Percentiles rank a stretch among this genome's conserved stretches.
phyloP scores from a whole-genome alignment of 2,888 invertebrate genomes.

The Lasioglossum morio region DNA sequence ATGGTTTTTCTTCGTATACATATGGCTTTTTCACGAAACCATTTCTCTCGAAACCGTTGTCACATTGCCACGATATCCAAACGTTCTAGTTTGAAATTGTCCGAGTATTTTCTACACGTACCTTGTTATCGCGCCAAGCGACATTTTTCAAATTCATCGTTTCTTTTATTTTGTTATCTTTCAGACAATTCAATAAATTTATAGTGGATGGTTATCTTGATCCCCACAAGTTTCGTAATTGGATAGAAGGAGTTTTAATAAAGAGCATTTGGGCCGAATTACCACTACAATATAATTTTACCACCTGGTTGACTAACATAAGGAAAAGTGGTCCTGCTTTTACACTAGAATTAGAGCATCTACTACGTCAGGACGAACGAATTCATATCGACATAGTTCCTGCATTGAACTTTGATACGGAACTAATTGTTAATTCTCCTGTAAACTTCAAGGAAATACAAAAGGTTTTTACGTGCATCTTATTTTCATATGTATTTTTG shows the following conservation, averaged over 20 bases:
- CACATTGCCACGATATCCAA: too few relatives aligned
- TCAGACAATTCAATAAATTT: constrained; percentile 84
- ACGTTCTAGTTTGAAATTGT: too few relatives aligned
- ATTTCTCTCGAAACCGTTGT: too few relatives aligned
- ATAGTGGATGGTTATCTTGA: constrained; percentile 85
- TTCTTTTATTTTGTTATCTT: too few relatives aligned
- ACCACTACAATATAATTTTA: neutral
- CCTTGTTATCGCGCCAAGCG: too few relatives aligned
- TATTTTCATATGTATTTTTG: neutral
- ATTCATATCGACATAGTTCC: constrained; percentile 87
- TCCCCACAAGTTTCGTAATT: constrained; percentile 85
- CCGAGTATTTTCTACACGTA: too few relatives aligned
- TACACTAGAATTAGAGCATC: constrained; percentile 84
- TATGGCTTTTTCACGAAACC: too few relatives aligned
- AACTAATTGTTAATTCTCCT: neutral
- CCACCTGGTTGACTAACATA: constrained; percentile 76
- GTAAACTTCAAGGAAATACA: neutral
- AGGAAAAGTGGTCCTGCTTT: constrained; percentile 86
- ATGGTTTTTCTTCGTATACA: too few relatives aligned
- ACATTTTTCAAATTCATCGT: too few relatives aligned
- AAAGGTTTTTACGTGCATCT: neutral
- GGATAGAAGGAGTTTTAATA: constrained; percentile 86
- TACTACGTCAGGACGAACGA: constrained; percentile 48
- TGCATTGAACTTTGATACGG: constrained; percentile 26
- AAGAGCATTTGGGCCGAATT: constrained; percentile 79